Evolutionary conservation across 2,797 vertebrate species (phyloP).

Genomic region (Ficedula albicollis): DNA sequence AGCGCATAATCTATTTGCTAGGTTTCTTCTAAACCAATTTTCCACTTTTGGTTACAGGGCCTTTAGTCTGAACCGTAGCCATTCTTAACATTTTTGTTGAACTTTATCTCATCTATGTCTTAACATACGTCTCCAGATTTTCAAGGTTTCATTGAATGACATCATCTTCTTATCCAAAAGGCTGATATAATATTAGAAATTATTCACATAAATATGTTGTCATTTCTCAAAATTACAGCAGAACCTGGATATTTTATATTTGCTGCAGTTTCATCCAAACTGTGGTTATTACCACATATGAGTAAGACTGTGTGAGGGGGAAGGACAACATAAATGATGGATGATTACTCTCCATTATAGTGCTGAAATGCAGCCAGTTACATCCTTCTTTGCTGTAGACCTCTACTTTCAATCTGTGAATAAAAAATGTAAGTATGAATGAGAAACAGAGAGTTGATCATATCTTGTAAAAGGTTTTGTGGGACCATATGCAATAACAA

Average conservation of each 20-base stretch:
- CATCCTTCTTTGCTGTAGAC: background rate
- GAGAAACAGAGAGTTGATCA: background rate
- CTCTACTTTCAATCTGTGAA: background rate
- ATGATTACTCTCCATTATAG: background rate
- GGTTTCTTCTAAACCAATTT: background rate
- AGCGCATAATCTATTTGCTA: background rate
- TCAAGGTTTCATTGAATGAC: background rate
- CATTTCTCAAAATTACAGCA: background rate
- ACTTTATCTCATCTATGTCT: background rate
- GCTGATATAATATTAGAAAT: background rate
- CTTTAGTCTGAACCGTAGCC: background rate
- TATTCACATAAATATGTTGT: background rate
- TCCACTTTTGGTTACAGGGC: background rate
- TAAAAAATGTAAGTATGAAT: background rate
- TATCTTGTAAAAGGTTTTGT: background rate
- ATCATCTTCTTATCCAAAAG: background rate
- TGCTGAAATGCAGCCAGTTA: background rate
- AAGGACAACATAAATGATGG: background rate
- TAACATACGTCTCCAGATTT: background rate
- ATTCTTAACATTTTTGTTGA: background rate
- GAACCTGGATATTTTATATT: background rate
- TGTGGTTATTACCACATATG: background rate
- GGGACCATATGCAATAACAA: background rate
- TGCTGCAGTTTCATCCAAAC: background rate
- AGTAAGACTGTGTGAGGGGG: background rate